These are phyloP conservation scores for Zaprionus gabonicus DNA, from an alignment of 1,140 invertebrate species.

Conservation along the genomic window DNA sequence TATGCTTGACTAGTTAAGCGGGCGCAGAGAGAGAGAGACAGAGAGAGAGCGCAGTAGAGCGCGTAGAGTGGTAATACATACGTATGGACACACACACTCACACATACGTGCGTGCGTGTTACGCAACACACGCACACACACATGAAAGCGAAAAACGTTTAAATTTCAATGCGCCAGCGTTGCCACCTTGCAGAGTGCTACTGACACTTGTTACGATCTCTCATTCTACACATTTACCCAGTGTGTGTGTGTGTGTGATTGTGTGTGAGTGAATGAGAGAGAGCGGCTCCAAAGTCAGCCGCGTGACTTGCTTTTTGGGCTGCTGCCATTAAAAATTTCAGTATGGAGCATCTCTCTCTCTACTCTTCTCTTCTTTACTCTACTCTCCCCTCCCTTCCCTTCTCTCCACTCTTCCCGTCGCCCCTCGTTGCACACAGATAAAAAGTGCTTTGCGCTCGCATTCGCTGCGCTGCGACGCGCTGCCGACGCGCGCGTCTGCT, in stretches of 20 bases:
- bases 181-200: conserved; percentile 55
- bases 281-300: conserved; percentile 38
- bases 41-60: conserved; percentile 20
- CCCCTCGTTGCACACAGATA: conserved; percentile 39
- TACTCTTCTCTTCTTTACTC: background rate
- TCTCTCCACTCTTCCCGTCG: background rate
- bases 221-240: conserved; percentile 9
- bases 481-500: conserved; percentile 21
- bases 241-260: conserved; percentile 1
- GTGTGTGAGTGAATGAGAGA: conserved; percentile 6
- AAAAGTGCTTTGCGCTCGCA: conserved; percentile 40
- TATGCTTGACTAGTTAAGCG: conserved; percentile 75
- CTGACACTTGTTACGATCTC: conserved; percentile 58
- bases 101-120: conserved; percentile 21
- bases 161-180: conserved; percentile 50
- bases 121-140: conserved; percentile 64
- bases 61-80: conserved; percentile 46
- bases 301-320: conserved; percentile 64
- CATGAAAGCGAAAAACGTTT: conserved; percentile 44
- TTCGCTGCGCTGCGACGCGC: conserved; percentile 40
- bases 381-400: background rate
- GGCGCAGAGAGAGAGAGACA: conserved; percentile 17
- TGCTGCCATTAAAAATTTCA: conserved; percentile 48
- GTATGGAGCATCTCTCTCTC: conserved; percentile 41
- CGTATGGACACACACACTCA: background rate